phyloP scores from a whole-genome alignment of 2,888 invertebrate genomes.

The Apodemia mormo region DNA sequence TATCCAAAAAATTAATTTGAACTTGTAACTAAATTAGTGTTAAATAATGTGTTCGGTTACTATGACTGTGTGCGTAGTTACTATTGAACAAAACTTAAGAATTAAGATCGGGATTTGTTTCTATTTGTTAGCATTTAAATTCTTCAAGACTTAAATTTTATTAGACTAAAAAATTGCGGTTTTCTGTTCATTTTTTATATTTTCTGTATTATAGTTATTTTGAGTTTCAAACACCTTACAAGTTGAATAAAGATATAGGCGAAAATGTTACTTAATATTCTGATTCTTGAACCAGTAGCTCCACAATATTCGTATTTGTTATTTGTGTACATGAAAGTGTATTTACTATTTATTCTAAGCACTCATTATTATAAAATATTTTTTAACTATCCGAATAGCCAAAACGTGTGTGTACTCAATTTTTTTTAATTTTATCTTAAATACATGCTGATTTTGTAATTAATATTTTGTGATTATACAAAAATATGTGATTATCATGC shows the following conservation, averaged over 20 bases:
- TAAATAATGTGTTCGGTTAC: background rate
- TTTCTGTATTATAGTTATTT: no score
- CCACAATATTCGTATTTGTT: no score
- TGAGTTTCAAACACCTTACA: no score
- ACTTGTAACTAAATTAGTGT: background rate
- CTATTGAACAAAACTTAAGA: background rate
- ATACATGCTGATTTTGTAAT: background rate
- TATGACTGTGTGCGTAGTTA: slow-evolving; percentile 16
- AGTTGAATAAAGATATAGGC: no score
- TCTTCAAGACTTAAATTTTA: background rate
- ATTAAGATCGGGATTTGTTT: background rate
- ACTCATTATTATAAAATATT: no score
- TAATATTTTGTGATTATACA: background rate
- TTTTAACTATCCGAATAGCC: background rate
- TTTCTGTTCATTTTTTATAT: no score
- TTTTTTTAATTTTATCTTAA: background rate
- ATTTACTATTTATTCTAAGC: no score
- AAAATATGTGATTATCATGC: background rate
- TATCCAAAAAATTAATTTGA: background rate
- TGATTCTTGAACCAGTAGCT: no score
- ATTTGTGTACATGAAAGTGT: no score
- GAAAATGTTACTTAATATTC: no score
- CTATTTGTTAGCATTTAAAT: background rate
- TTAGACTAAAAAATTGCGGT: no score
- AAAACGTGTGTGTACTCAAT: background rate